Base-by-base conservation (phyloP, 92 coral and sea anemone genomes). In the Siderastrea radians region DNA sequence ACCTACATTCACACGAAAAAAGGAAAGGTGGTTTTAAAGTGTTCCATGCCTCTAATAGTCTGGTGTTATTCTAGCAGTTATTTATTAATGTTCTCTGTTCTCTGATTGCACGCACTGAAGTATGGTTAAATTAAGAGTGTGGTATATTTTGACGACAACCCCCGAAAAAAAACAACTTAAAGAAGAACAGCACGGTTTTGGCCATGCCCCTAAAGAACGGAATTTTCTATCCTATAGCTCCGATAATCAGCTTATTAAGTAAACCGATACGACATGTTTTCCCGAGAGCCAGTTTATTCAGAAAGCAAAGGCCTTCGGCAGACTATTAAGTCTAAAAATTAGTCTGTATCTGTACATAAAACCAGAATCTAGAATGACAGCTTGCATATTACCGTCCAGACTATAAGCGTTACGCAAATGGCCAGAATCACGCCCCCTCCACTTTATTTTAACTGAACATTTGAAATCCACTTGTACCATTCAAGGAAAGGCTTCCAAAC, bases 161-260 rank as follows among this genome's bases (percentile, higher is more conserved):
- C 46, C 53, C 4, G 14, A 61, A 3, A 13, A 53, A 71, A 53
- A 81, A 54, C 13, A 74, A 65, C 61, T 17, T 49, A 50, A 79
- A 81, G 74, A 46, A 65, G 55, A 69, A 8, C 65, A 50, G 77
- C 68, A 72, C 49, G 86, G 16, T 70, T 69, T 68, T 43, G 47
- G 68, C 69, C 86, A 82, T 58, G 15, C 8, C 78, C 43, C 60
- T 54, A 15, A 13, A 38, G 46, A 66, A 15, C 72, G 51, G 77
- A 81, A 81, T 81, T 53, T 67, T 47, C 66, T 51, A 46, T 47
- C 19, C 49, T 49, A 50, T 43, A 79, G 14, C 65, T 52, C 66
- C 15, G 65, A n/a, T 82, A 82, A 82, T 70, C 86, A 58, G 86
- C 86, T 82, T 82, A 70, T 15, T 16, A 12, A 71, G 86, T 55